Conservation (phyloP, 2,888 invertebrate species). For the Molanna angustata region DNA sequence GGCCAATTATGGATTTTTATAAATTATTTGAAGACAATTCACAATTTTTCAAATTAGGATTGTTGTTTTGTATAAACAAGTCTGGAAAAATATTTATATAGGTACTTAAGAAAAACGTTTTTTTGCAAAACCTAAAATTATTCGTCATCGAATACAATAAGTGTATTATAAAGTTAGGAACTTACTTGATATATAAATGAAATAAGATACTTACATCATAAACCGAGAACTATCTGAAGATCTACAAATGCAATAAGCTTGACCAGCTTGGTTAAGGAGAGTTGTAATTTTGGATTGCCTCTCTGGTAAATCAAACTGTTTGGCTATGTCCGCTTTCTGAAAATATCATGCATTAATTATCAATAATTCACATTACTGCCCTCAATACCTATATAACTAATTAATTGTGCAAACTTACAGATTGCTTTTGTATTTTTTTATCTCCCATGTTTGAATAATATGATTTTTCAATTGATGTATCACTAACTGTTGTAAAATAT, state of each 20-base stretch:
- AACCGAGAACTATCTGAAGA: slow-evolving; percentile 92
- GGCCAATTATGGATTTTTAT: no score
- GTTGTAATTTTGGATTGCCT: slow-evolving; percentile 88
- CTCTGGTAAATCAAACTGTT: slow-evolving; percentile 85
- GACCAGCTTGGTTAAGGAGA: slow-evolving; percentile 82
- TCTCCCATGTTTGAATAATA: slow-evolving; percentile 22
- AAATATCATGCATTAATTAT: slow-evolving; percentile 32
- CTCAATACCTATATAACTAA: background rate
- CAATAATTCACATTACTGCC: background rate
- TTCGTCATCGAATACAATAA: no score
- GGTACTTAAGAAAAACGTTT: no score
- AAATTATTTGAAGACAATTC: no score
- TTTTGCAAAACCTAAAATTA: no score
- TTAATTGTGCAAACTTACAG: slow-evolving; percentile 13
- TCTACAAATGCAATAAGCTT: slow-evolving; percentile 93
- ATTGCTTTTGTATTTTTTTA: slow-evolving; percentile 25
- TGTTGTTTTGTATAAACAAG: no score
- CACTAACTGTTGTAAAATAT: no score
- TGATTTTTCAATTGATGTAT: no score
- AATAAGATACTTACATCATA: slow-evolving; percentile 86
- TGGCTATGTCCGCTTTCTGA: slow-evolving; percentile 85
- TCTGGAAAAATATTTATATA: no score
- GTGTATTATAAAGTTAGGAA: no score
- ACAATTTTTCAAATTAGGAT: no score
- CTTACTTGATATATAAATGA: no score